phyloP scores from a whole-genome alignment of 2,888 invertebrate species.

The Melinaea menophilus region DNA sequence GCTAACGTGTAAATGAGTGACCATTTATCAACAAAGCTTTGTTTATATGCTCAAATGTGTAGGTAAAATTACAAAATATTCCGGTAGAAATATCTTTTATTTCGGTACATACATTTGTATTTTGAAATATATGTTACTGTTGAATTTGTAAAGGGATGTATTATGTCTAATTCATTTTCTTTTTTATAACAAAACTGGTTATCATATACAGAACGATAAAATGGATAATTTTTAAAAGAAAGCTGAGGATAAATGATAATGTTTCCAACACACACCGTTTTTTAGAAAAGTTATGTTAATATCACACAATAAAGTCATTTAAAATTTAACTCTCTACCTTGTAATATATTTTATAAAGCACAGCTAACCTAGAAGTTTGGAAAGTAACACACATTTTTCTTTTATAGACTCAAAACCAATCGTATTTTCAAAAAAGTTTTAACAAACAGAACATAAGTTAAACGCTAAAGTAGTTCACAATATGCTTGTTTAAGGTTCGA shows the following conservation, averaged over 20 bases:
- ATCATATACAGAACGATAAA: no score
- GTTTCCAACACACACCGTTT: no score
- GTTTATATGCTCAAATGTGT: not conserved
- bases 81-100: not conserved
- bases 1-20: conserved; percentile 8
- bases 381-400: not conserved
- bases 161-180: no score
- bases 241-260: no score
- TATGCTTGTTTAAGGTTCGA: conserved; percentile 26
- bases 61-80: not conserved
- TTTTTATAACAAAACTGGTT: no score
- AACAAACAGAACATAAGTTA: conserved; percentile 22
- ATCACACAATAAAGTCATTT: not conserved
- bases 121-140: not conserved
- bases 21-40: conserved; percentile 5
- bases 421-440: conserved; percentile 16
- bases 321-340: not conserved
- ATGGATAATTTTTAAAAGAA: no score
- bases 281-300: no score
- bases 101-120: not conserved
- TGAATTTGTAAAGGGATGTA: no score
- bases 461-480: conserved; percentile 26
- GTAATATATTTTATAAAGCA: not conserved
- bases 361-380: not conserved
- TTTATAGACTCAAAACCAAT: not conserved